Base-by-base conservation (phyloP, 92 coral and sea anemone species). In the Palythoa grandis region DNA sequence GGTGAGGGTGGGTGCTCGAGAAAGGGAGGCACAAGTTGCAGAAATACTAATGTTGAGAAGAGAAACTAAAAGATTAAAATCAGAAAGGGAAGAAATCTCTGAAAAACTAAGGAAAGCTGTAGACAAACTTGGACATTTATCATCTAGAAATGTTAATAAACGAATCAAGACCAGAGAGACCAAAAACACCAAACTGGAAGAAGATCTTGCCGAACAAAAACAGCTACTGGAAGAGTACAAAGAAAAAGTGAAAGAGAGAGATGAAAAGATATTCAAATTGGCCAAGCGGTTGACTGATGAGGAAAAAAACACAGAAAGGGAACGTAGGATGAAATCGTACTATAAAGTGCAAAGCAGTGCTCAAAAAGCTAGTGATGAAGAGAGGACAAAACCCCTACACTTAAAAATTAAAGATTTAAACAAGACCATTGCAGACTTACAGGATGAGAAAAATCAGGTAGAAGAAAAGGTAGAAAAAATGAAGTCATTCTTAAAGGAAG, bases 51-150 rank as follows among this genome's bases (percentile, higher is more conserved):
- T n/a, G 82, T 76, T 76, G 39, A 53, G 63, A 50, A n/a, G 67
- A 39, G 82, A 76, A 50, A 74, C 38, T 17, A 52, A 74, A 74
- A 74, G 61, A 74, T 40, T 74, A 43, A 74, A 74, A 74, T 43
- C 38, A 50, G 79, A 74, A 43, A 19, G 79, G 79, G 60, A 76
- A 76, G 63, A 76, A 50, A 53, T 76, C 63, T 47, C 79, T 54
- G 79, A 75, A 52, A 74, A 75, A 47, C 60, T 22, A 47, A 47
- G 35, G 65, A 75, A 75, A 47, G 66, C 79, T 47, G 79, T 52
- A 75, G 79, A 22, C 79, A 75, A 75, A 75, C 79, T 75, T 19
- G 79, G 79, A 47, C 48, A 75, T 75, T 52, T 75, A 47, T 52
- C 65, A 16, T 50, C 79, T 2, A 52, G 79, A 75, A 75, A 75